Base-by-base conservation (phyloP, 37 sponge, comb jelly and placozoan species). In the Amphimedon queenslandica region DNA sequence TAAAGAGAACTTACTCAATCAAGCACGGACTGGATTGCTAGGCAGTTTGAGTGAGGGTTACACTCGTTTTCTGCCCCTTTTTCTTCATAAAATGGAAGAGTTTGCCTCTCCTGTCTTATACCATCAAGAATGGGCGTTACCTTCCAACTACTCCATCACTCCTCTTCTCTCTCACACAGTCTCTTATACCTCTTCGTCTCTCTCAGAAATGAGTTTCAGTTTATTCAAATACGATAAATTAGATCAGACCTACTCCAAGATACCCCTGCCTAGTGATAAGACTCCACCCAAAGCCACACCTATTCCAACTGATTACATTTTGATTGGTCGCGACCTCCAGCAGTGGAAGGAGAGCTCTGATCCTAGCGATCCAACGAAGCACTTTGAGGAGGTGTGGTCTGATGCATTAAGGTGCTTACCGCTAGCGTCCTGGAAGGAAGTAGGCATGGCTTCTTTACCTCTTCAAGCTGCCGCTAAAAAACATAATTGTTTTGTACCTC, bases 261-360 rank as follows among this genome's bases (percentile, higher is more conserved):
- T 47, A 47, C 53, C 53, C 8, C 8, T 47, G 13, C 13, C 53
- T 13, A 47, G 53, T 47, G 8, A 8, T 47, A 13, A 8, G 53
- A 13, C 8, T 18, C 53, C 8, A 18, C 53, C 8, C 13, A 8
- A 18, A 18, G 53, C 53, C 13, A 47, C 8, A 18, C n/a, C n/a
- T n/a, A n/a, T n/a, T n/a, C n/a, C n/a, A n/a, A 65, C 76, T 3
- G 1, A 21, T 42, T 74, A 38, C 35, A 60, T 80, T 33, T 34
- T 73, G 20, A 30, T 88, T 23, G 77, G 80, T 25, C 51, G 76
- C 36, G 74, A 77, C 56, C 64, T 80, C n/a, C 11, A 27, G 23
- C 85, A 84, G 63, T 89, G 80, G 81, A 58, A 80, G 77, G 84
- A 89, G 64, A 61, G 58, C 20, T 25, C 57, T 5, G 16, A 74